phyloP scores from a whole-genome alignment of 2,113 vertebrate genomes.

The Lepus timidus region DNA sequence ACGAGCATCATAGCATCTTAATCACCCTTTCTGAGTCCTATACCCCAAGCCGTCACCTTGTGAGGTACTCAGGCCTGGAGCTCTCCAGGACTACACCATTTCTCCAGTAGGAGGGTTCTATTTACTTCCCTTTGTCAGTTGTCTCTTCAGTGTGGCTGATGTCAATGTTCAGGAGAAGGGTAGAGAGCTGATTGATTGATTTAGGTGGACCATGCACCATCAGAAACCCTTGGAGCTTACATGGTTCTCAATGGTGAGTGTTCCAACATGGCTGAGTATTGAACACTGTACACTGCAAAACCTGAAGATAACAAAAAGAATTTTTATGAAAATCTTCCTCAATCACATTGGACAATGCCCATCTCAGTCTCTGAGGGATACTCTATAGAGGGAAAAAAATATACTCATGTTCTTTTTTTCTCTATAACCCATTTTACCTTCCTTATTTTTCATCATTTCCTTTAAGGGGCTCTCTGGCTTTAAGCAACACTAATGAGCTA shows the following conservation, averaged over 20 bases:
- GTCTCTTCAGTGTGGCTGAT: neutral
- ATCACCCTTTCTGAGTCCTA: neutral
- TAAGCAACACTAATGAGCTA: neutral
- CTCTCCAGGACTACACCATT: neutral
- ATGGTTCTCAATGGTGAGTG: neutral
- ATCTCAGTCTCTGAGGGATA: neutral
- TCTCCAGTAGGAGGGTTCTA: neutral
- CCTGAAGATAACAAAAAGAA: neutral
- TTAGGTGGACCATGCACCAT: neutral
- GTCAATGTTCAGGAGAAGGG: neutral
- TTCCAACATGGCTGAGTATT: neutral
- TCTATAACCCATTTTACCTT: neutral
- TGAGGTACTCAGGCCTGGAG: neutral
- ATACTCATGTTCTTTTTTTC: neutral
- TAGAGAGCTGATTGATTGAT: neutral
- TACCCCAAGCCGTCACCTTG: neutral
- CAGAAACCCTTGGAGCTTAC: no score
- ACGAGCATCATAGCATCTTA: no score
- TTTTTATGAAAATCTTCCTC: neutral
- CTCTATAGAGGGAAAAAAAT: neutral
- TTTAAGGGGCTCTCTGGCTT: neutral
- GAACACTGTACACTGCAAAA: neutral
- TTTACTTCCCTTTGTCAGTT: neutral
- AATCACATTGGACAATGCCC: neutral
- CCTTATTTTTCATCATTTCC: neutral